Evolutionary conservation across 1,140 invertebrate species (phyloP).

Genomic region (Tetramorium simillimum): DNA sequence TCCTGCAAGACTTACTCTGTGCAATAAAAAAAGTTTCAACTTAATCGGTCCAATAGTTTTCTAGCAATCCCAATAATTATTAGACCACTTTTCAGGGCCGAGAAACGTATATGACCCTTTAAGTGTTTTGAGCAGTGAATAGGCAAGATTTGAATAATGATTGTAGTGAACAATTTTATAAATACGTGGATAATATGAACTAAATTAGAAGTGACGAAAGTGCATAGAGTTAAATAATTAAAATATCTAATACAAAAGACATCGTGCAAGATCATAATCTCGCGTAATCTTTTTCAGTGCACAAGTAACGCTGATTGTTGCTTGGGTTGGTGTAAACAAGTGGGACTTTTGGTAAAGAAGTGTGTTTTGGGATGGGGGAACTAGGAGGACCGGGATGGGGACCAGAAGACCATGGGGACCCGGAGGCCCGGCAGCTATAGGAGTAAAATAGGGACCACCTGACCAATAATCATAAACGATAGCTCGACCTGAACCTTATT

Average conservation of each 20-base stretch:
- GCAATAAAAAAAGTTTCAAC: no score
- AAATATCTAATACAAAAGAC: neutral
- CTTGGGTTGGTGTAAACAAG: no score
- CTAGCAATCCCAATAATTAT: no score
- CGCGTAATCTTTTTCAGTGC: slow-evolving; percentile 58
- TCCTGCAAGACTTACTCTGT: no score
- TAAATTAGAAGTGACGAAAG: neutral
- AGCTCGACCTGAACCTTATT: neutral
- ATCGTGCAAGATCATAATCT: neutral
- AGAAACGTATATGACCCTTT: no score
- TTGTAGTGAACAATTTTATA: neutral
- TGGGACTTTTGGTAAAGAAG: no score
- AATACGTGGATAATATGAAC: neutral
- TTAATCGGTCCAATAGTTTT: no score
- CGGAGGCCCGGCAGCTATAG: no score
- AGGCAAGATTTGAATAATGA: neutral
- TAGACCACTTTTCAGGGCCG: no score
- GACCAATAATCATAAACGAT: neutral
- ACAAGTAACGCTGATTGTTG: slow-evolving; percentile 53
- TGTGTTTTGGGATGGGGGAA: no score
- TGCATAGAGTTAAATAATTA: neutral
- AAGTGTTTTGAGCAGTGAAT: neutral
- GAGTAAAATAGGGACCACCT: neutral
- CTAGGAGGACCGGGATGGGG: no score
- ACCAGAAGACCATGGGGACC: neutral